These are phyloP conservation scores for Sympetrum striolatum DNA, from an alignment of 2,888 invertebrate genomes.

Conservation along the genomic window DNA sequence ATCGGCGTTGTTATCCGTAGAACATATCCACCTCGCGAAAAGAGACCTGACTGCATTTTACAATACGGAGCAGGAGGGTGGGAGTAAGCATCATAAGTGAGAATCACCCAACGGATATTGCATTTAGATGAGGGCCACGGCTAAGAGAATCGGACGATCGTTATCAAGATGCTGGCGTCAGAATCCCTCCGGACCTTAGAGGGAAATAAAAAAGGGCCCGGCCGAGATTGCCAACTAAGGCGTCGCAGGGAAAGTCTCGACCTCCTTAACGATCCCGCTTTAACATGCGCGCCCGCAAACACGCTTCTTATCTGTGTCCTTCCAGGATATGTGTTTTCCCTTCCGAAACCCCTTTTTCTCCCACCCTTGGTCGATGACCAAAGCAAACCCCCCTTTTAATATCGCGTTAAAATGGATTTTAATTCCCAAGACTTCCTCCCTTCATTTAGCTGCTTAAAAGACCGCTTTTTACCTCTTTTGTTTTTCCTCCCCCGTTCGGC, in stretches of 20 bases:
- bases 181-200: background rate
- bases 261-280: slow-evolving; percentile 30
- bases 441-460: background rate
- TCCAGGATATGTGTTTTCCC: slow-evolving; percentile 30
- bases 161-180: background rate
- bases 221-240: slow-evolving; percentile 39
- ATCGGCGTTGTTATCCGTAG: background rate
- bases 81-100: too few species aligned
- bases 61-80: too few species aligned
- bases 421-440: background rate
- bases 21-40: too few species aligned
- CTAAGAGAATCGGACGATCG: background rate
- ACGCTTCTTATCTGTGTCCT: slow-evolving; percentile 37
- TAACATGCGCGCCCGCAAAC: slow-evolving; percentile 28
- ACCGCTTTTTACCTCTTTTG: background rate
- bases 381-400: slow-evolving; percentile 28
- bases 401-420: slow-evolving; percentile 6
- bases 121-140: background rate
- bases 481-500: background rate
- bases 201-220: background rate
- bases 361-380: slow-evolving; percentile 23
- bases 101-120: too few species aligned
- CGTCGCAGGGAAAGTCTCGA: slow-evolving; percentile 19
- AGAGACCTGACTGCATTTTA: too few species aligned
- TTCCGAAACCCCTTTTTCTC: background rate